Conservation (phyloP, 23 tunicate species). For the Ciona savignyi region DNA sequence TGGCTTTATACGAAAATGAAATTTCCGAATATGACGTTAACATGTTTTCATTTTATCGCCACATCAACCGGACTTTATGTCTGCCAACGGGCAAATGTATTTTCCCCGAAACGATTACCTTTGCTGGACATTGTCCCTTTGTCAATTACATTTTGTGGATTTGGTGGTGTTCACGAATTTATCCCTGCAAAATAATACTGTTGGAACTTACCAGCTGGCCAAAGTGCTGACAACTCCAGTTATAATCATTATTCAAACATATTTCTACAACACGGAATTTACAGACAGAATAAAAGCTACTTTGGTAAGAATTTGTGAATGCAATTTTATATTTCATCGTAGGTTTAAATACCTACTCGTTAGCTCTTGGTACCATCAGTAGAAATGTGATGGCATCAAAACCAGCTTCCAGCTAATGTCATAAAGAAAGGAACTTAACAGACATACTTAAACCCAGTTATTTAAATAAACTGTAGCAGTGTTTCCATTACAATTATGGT, state of each 20-base stretch:
- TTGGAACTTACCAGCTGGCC: constrained; percentile 91
- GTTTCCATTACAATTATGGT: too few species aligned
- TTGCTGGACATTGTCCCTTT: constrained; percentile 41
- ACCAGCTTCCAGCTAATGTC: too few species aligned
- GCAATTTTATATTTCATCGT: too few species aligned
- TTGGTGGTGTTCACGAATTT: constrained; percentile 91
- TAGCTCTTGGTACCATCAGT: too few species aligned
- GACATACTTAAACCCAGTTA: too few species aligned
- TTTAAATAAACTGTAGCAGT: too few species aligned
- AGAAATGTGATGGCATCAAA: too few species aligned
- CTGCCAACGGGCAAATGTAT: constrained; percentile 49
- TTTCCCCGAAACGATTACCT: constrained; percentile 53
- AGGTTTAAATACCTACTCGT: too few species aligned
- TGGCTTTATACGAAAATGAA: constrained; percentile 67
- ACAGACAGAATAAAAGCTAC: constrained; percentile 58
- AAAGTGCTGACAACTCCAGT: constrained; percentile 85
- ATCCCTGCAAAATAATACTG: constrained; percentile 77
- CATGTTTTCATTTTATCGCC: constrained; percentile 81
- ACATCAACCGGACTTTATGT: constrained; percentile 75
- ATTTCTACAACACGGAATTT: constrained; percentile 32
- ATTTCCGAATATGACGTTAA: constrained; percentile 81
- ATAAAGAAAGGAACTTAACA: too few species aligned
- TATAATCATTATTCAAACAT: constrained; percentile 61
- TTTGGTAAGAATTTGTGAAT: constrained; percentile 78
- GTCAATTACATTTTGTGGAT: constrained; percentile 79